A percentile compares a stretch with the other conserved stretches of the same genome.
These are phyloP conservation scores for Morelia viridis DNA, from an alignment of 2,797 vertebrate species.

Conservation along the genomic window DNA sequence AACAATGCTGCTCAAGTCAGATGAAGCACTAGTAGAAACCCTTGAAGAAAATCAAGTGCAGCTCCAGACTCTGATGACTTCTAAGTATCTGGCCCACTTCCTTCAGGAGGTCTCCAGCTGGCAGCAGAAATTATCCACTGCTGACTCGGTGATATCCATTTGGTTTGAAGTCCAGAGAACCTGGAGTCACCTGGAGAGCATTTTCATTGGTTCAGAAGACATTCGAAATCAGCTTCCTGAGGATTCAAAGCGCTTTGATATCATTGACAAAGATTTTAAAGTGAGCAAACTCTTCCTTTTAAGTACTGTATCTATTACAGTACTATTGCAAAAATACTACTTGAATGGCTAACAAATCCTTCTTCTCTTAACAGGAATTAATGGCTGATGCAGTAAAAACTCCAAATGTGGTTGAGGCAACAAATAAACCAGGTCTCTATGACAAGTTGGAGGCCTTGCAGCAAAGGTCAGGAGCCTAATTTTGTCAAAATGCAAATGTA, in stretches of 20 bases:
- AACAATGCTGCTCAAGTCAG: slow-evolving; percentile 63
- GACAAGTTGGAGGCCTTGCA: slow-evolving; percentile 69
- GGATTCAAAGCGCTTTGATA: slow-evolving; percentile 66
- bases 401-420: slow-evolving; percentile 76
- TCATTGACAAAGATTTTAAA: slow-evolving; percentile 71
- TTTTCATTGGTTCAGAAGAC: slow-evolving; percentile 76
- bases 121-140: slow-evolving; percentile 72
- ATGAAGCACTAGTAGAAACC: slow-evolving; percentile 70
- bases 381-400: slow-evolving; percentile 70
- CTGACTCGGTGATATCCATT: slow-evolving; percentile 69
- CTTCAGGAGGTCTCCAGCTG: slow-evolving; percentile 70
- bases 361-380: slow-evolving; percentile 62
- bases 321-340: neutral
- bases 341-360: fast-evolving
- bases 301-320: neutral
- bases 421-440: slow-evolving; percentile 74
- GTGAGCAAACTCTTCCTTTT: slow-evolving; percentile 28
- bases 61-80: slow-evolving; percentile 75
- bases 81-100: slow-evolving; percentile 76
- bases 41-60: slow-evolving; percentile 79
- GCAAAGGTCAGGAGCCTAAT: slow-evolving; percentile 62
- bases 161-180: slow-evolving; percentile 79
- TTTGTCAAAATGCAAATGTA: neutral
- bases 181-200: slow-evolving; percentile 77
- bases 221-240: slow-evolving; percentile 71